Evolutionary conservation across 2,888 invertebrate genomes (phyloP).

Genomic region (Atherix ibis): DNA sequence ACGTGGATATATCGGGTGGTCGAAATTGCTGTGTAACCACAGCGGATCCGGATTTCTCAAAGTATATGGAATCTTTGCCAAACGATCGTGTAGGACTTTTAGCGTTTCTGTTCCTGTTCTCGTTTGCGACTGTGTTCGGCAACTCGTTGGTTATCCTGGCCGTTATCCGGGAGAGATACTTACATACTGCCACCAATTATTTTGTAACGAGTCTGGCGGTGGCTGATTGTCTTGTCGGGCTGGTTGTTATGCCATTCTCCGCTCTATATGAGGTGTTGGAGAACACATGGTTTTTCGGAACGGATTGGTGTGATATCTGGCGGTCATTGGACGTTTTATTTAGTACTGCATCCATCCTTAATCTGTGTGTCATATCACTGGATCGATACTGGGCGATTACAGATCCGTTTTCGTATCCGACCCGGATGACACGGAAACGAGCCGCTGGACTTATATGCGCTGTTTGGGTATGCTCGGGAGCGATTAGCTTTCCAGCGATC

Average conservation of each 20-base stretch:
- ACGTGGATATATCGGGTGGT: background rate
- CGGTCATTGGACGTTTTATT: conserved; percentile 91
- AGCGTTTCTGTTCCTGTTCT: conserved; percentile 70
- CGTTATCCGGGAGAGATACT: conserved; percentile 79
- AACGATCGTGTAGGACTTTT: conserved; percentile 63
- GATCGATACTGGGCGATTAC: conserved; percentile 99
- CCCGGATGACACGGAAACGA: conserved; percentile 77
- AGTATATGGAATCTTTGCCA: conserved; percentile 35
- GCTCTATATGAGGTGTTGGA: conserved; percentile 78
- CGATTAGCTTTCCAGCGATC: conserved; percentile 97
- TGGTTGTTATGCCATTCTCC: conserved; percentile 96
- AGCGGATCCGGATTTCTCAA: conserved; percentile 26
- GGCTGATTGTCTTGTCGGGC: conserved; percentile 89
- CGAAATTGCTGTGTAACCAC: conserved; percentile 14
- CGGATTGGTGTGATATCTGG: conserved; percentile 96
- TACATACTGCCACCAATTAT: conserved; percentile 95
- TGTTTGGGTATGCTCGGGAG: conserved; percentile 93
- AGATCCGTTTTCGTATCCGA: conserved; percentile 94
- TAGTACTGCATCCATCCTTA: conserved; percentile 93
- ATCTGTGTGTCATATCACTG: conserved; percentile 90
- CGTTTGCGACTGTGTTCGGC: conserved; percentile 85
- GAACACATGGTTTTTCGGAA: conserved; percentile 87
- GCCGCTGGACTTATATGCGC: conserved; percentile 78
- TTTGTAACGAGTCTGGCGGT: conserved; percentile 94
- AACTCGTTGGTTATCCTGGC: conserved; percentile 89